Conservation (phyloP, 2,888 invertebrate genomes). For the Alloscopus bannaensis region DNA sequence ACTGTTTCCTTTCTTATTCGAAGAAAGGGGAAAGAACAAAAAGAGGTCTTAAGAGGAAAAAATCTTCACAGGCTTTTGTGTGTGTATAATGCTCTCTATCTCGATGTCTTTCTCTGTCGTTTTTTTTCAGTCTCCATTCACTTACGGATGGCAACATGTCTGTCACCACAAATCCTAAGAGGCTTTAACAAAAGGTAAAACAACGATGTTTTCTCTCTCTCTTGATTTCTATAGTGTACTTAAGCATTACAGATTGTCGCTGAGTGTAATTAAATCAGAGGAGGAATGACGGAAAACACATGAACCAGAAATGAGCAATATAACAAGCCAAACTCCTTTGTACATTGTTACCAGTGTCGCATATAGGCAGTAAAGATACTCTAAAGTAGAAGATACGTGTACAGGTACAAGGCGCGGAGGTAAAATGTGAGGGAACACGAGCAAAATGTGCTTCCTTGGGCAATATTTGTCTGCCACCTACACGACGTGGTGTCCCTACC, state of each 20-base stretch:
- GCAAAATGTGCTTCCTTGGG: too few species aligned
- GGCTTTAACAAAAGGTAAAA: conserved; percentile 73
- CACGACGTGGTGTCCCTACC: too few species aligned
- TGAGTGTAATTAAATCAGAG: conserved; percentile 11
- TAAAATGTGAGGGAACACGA: too few species aligned
- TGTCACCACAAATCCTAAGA: conserved; percentile 73
- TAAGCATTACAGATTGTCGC: background rate
- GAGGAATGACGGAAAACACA: background rate
- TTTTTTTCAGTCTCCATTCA: conserved; percentile 72
- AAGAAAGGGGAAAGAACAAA: background rate
- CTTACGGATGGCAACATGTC: conserved; percentile 74
- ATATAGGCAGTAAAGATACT: too few species aligned
- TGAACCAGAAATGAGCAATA: conserved; percentile 7
- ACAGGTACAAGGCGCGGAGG: too few species aligned
- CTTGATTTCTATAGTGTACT: background rate
- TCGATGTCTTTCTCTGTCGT: conserved; percentile 45
- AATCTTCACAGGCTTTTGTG: background rate
- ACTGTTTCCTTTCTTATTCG: conserved; percentile 3
- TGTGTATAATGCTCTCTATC: too few species aligned
- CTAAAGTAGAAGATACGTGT: too few species aligned
- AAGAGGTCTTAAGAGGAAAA: background rate
- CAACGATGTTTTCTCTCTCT: conserved; percentile 33
- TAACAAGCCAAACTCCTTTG: too few species aligned
- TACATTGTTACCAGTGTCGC: too few species aligned
- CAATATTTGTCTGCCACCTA: too few species aligned